phyloP scores from a whole-genome alignment of 1,140 invertebrate species.

The Neodiprion pinetum region DNA sequence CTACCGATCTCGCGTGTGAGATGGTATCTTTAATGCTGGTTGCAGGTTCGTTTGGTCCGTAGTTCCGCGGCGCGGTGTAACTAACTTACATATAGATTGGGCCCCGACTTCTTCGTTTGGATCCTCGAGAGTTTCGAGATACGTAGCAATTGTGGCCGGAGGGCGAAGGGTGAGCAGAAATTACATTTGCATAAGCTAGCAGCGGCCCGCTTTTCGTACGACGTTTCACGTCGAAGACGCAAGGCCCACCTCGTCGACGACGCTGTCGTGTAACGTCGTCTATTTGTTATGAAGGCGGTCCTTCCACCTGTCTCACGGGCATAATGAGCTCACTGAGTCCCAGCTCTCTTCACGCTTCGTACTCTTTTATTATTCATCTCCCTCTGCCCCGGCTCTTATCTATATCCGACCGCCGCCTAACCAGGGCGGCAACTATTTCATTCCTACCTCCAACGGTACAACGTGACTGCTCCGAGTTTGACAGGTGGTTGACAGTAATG shows the following conservation, averaged over 20 bases:
- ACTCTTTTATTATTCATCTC: slow-evolving; percentile 1
- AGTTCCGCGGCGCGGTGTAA: slow-evolving; percentile 5
- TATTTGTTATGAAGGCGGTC: not conserved
- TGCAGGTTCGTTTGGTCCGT: not conserved
- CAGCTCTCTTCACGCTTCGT: not conserved
- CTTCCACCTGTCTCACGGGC: not conserved
- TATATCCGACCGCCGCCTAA: not conserved
- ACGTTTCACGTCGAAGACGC: slow-evolving; percentile 8
- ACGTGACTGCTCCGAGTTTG: not conserved
- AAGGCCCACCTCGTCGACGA: slow-evolving; percentile 5
- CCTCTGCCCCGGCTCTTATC: not conserved
- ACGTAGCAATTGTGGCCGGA: slow-evolving; percentile 39
- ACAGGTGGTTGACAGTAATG: slow-evolving; percentile 4
- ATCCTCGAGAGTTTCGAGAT: slow-evolving; percentile 27
- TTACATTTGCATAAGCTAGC: slow-evolving; percentile 48
- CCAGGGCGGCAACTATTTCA: not conserved
- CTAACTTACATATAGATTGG: slow-evolving; percentile 53
- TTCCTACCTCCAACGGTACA: not conserved
- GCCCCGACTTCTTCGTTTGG: slow-evolving; percentile 40
- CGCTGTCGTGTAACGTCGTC: not conserved
- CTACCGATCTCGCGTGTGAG: slow-evolving; percentile 41
- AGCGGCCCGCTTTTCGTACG: slow-evolving; percentile 25
- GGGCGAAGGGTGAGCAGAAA: slow-evolving; percentile 27
- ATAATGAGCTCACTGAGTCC: not conserved
- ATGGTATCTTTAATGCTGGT: slow-evolving; percentile 24